These are phyloP conservation scores for Phalloptychus januarius DNA, from an alignment of 2,797 vertebrate species.

Conservation along the genomic window DNA sequence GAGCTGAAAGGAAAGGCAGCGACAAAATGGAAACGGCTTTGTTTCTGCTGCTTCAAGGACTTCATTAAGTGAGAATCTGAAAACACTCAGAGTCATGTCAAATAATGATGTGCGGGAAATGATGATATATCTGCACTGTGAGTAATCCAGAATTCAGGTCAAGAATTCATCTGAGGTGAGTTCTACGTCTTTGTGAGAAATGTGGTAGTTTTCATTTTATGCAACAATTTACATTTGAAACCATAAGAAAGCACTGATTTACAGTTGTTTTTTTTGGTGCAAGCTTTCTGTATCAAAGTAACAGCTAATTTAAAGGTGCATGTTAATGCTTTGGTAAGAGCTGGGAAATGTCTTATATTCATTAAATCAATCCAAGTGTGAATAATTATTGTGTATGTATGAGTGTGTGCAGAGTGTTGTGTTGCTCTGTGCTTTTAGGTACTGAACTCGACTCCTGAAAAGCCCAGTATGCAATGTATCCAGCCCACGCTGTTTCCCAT, in stretches of 20 bases:
- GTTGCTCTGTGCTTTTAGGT: slow-evolving; percentile 51
- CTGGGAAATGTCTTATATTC: not conserved
- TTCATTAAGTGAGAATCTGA: slow-evolving; percentile 43
- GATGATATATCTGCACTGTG: slow-evolving; percentile 29
- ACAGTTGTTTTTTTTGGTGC: not conserved
- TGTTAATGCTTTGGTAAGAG: not conserved
- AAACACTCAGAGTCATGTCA: slow-evolving; percentile 26
- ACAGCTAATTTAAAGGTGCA: not conserved
- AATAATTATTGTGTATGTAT: slow-evolving; percentile 11
- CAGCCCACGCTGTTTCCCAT: slow-evolving; percentile 81
- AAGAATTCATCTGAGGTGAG: slow-evolving; percentile 64
- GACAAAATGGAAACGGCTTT: slow-evolving; percentile 64
- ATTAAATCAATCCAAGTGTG: slow-evolving; percentile 18
- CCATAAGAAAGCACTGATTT: slow-evolving; percentile 3
- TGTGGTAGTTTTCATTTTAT: slow-evolving; percentile 1
- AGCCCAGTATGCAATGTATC: slow-evolving; percentile 75
- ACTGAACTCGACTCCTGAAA: slow-evolving; percentile 71
- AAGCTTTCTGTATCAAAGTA: not conserved
- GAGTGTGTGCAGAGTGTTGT: slow-evolving; percentile 2
- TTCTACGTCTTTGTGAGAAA: slow-evolving; percentile 17
- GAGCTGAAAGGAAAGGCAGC: slow-evolving; percentile 36
- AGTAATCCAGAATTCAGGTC: slow-evolving; percentile 42
- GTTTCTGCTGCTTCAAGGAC: slow-evolving; percentile 47
- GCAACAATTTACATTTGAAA: not conserved
- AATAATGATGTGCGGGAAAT: slow-evolving; percentile 21